Evolutionary conservation across 2,888 invertebrate genomes (phyloP), one percentile per base, ranked within the genome.

Genomic region (Melinaea menophilus): DNA sequence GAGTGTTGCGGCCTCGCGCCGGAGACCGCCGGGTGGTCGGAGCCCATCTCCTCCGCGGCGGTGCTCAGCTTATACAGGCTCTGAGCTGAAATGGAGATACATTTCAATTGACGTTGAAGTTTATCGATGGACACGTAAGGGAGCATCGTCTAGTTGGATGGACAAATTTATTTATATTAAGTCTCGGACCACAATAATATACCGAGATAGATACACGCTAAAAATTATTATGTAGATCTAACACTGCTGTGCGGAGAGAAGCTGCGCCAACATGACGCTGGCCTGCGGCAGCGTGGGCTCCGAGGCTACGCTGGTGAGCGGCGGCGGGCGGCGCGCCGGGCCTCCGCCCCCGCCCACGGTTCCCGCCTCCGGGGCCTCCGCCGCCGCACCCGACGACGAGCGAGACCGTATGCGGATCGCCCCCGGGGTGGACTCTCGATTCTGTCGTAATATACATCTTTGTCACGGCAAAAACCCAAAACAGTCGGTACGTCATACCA

Each of bases 181-280:
- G 1, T 37, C 7, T 37, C 3, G 37, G 7, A 37, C 7, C 5
- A 37, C 5, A 2, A 37, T 7, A 5, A 37, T 2, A 37, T 37
- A 37, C 37, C 4, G 37, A 37, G 7, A 37, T 4, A 37, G 37
- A 37, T 37, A 5, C 37, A 37, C 37, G 37, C 4, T 37, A 37
- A 37, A 5, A 37, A 37, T 37, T 37, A 37, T 37, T 7, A 37
- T 37, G 4, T 37, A 11, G 9, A 9, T 91, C 93, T 88, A 81
- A 94, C 94, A 94, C 92, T 89, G 90, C 72, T 90, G 89, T 61
- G 86, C 80, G 58, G 95, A 95, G 71, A 97, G 93, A 69, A 97
- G 92, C 79, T 97, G 96, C 56, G 97, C 96, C 66, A 97, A 92
- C 80, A 95, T 92, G 61, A 96, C 95, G 88, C 95, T 96, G 75